phyloP scores from a whole-genome alignment of 2,888 invertebrate species.

The Phorcus lineatus region DNA sequence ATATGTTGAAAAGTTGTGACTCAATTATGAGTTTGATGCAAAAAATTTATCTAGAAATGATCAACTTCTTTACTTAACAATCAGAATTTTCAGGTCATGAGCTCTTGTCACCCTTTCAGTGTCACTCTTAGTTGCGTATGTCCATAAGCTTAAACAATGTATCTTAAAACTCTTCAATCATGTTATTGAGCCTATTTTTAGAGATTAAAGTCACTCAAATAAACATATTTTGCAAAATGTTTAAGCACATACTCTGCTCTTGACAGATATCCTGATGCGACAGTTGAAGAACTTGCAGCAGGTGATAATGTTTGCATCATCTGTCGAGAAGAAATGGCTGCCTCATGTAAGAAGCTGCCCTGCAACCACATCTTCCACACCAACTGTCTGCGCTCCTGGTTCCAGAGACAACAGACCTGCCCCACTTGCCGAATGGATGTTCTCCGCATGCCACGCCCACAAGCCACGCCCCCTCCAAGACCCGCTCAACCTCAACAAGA shows the following conservation, averaged over 20 bases:
- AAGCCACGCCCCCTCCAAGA: constrained; percentile 75
- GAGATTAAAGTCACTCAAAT: too few relatives aligned
- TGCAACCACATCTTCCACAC: constrained; percentile 99
- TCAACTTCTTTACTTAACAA: too few relatives aligned
- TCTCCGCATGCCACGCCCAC: constrained; percentile 74
- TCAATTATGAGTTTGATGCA: too few relatives aligned
- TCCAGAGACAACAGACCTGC: constrained; percentile 99
- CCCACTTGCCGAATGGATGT: constrained; percentile 97
- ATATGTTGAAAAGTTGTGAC: too few relatives aligned
- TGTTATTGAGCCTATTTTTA: too few relatives aligned
- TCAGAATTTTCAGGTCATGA: too few relatives aligned
- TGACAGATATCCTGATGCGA: constrained; percentile 89
- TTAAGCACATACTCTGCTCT: not conserved
- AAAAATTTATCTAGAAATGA: too few relatives aligned
- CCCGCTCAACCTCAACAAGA: constrained; percentile 25
- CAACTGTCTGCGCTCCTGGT: constrained; percentile 97
- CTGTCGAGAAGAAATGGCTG: constrained; percentile 91
- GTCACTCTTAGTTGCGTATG: too few relatives aligned
- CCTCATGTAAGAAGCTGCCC: constrained; percentile 91
- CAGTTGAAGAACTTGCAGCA: constrained; percentile 90
- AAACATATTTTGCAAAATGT: too few relatives aligned
- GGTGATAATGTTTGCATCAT: constrained; percentile 98
- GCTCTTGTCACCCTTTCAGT: too few relatives aligned
- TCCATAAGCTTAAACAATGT: too few relatives aligned
- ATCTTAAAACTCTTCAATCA: too few relatives aligned